A percentile compares a stretch with the other conserved stretches of the same genome.
Conservation (phyloP, 2,888 invertebrate species). For the Baronia brevicornis region DNA sequence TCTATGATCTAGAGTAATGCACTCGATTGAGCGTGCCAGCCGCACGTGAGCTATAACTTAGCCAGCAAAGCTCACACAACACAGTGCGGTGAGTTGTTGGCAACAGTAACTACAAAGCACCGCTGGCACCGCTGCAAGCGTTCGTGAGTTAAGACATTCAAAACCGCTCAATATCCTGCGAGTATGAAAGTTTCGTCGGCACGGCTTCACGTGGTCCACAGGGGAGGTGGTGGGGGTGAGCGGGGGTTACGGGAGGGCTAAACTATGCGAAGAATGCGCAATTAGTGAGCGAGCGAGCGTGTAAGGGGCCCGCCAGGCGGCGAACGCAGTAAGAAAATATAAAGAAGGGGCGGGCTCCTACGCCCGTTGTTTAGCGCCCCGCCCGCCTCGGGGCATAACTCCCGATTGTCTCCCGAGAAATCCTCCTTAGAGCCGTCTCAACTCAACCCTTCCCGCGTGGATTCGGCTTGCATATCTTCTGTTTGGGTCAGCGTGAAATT, state of each 20-base stretch:
- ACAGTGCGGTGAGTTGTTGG: conserved; percentile 46
- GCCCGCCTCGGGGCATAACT: conserved; percentile 73
- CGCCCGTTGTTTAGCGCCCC: conserved; percentile 75
- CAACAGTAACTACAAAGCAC: conserved; percentile 62
- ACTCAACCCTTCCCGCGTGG: conserved; percentile 69
- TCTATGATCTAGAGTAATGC: too few relatives aligned
- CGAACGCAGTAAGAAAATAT: conserved; percentile 81
- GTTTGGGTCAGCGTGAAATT: conserved; percentile 74
- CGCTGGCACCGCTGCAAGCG: conserved; percentile 48
- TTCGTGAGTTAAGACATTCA: conserved; percentile 76
- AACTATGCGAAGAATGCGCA: conserved; percentile 98
- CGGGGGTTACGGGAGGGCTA: conserved; percentile 81
- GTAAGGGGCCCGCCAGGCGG: conserved; percentile 78
- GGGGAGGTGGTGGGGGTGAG: conserved; percentile 52
- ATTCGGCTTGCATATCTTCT: conserved; percentile 66
- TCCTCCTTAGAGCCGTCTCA: conserved; percentile 69
- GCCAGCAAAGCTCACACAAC: conserved; percentile 31
- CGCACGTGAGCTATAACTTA: conserved; percentile 30
- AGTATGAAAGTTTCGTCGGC: conserved; percentile 74
- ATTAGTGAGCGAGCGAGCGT: conserved; percentile 91
- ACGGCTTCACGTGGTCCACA: conserved; percentile 74
- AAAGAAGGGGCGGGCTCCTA: conserved; percentile 79
- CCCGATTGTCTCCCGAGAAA: conserved; percentile 74
- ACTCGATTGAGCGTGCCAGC: too few relatives aligned
- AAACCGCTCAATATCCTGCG: conserved; percentile 75